phyloP scores from a whole-genome alignment of 2,113 vertebrate genomes.

The Menidia beryllina region DNA sequence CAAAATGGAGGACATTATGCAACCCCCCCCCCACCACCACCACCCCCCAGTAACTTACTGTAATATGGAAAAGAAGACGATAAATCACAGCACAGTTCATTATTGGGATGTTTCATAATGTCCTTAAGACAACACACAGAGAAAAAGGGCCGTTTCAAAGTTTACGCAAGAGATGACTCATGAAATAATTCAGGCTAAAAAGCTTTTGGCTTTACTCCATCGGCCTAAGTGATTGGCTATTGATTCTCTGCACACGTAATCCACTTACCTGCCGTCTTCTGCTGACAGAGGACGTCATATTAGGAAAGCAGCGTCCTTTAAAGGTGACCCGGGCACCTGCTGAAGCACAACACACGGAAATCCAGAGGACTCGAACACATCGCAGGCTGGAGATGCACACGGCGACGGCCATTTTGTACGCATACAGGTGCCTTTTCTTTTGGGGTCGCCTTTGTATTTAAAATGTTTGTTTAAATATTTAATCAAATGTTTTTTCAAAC shows the following conservation, averaged over 20 bases:
- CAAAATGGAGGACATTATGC: slow-evolving; percentile 45
- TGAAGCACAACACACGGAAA: slow-evolving; percentile 1
- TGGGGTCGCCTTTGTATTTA: too few relatives aligned
- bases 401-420: too few relatives aligned
- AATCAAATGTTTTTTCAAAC: too few relatives aligned
- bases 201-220: slow-evolving; percentile 55
- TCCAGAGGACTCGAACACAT: neutral
- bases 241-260: slow-evolving; percentile 79
- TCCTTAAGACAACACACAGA: slow-evolving; percentile 33
- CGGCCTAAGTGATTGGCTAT: slow-evolving; percentile 82
- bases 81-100: slow-evolving; percentile 53
- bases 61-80: slow-evolving; percentile 48
- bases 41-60: slow-evolving; percentile 59
- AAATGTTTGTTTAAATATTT: too few relatives aligned
- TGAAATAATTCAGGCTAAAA: slow-evolving; percentile 22
- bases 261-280: slow-evolving; percentile 73
- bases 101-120: slow-evolving; percentile 61
- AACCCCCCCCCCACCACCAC: slow-evolving; percentile 44
- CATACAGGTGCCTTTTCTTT: too few relatives aligned
- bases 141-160: slow-evolving; percentile 10
- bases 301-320: slow-evolving; percentile 22
- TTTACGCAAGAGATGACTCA: slow-evolving; percentile 32
- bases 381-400: too few relatives aligned
- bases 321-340: slow-evolving; percentile 72
- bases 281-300: slow-evolving; percentile 51